Percentiles rank a stretch among this genome's conserved stretches.
phyloP scores from a whole-genome alignment of 2,888 invertebrate species.

The Macropis europaea region DNA sequence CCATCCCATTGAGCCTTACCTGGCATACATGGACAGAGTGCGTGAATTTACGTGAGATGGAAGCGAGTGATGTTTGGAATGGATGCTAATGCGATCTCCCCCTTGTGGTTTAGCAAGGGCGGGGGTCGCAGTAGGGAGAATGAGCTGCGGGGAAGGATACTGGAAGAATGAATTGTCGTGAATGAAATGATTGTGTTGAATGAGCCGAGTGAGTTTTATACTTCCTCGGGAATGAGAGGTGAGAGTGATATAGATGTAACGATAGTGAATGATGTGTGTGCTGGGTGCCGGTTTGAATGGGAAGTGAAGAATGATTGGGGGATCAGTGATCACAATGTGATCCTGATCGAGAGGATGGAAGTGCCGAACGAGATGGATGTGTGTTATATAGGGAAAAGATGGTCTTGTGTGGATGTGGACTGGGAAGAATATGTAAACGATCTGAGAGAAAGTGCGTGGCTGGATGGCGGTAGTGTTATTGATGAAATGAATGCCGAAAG shows the following conservation, averaged over 20 bases:
- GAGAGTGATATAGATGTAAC: neutral
- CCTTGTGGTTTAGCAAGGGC: conserved; percentile 48
- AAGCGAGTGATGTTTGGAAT: conserved; percentile 39
- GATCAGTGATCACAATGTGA: neutral
- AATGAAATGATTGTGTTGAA: conserved; percentile 43
- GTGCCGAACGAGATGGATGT: neutral
- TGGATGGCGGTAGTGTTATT: too few species aligned
- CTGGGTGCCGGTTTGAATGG: conserved; percentile 6
- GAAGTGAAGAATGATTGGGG: neutral
- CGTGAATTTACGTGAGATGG: neutral
- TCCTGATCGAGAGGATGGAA: too few species aligned
- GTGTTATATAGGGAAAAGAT: too few species aligned
- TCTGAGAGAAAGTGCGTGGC: too few species aligned
- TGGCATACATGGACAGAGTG: too few species aligned
- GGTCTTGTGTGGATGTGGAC: too few species aligned
- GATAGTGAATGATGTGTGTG: neutral
- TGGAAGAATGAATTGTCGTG: conserved; percentile 21
- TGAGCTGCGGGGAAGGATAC: neutral
- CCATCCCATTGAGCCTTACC: too few species aligned
- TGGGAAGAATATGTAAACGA: too few species aligned
- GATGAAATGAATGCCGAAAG: neutral
- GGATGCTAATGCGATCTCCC: conserved; percentile 56
- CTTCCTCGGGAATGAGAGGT: neutral
- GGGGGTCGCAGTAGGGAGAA: neutral
- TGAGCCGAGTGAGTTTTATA: conserved; percentile 34